Base-by-base conservation (phyloP, 2,113 vertebrate genomes). In the Cyrtonyx montezumae region DNA sequence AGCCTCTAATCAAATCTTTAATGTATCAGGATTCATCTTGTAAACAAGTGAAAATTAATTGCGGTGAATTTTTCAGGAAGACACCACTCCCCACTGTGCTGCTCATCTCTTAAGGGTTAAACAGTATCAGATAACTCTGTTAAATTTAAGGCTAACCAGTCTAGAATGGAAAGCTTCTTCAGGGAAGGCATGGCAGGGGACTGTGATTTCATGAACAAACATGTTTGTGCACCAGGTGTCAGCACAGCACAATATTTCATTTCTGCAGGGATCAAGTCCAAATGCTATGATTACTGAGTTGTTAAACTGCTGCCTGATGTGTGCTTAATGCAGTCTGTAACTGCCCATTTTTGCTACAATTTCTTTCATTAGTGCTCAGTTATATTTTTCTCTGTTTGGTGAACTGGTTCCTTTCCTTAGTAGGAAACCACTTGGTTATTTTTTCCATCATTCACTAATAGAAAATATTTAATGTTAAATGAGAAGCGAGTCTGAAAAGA, bases 161-260 rank as follows among this genome's bases (percentile, higher is more conserved):
- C 21, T 9, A 56, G 19, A 26, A 43, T 56, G 56, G 23, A 70
- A 90, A 74, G 22, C 71, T 46, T 51, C 37, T 55, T n/a, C n/a
- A 55, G 68, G 68, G 49, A 40, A 51, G 6, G 25, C 26, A 0
- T 3, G 17, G 11, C 1, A 2, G 34, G 25, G 49, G 36, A 6
- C 6, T 63, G 28, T 13, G 66, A 3, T 28, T 88, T 61, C 62
- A 66, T 48, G 37, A 95, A 65, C 1, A 36, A 55, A 66, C 5
- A 23, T 18, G 7, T 88, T 94, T 58, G 70, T 88, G 78, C 91
- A 90, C 56, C 87, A 91, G 94, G 89, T 94, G 82, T 95, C 91
- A 91, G 73, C 87, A 74, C 56, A 75, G 65, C 6, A 46, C 69
- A 89, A 4, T 9, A 75, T 84, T 95, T 86, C 68, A 53, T 62